These are phyloP conservation scores for Cyanoramphus novaezelandiae DNA, from an alignment of 2,113 vertebrate species.

Conservation along the genomic window DNA sequence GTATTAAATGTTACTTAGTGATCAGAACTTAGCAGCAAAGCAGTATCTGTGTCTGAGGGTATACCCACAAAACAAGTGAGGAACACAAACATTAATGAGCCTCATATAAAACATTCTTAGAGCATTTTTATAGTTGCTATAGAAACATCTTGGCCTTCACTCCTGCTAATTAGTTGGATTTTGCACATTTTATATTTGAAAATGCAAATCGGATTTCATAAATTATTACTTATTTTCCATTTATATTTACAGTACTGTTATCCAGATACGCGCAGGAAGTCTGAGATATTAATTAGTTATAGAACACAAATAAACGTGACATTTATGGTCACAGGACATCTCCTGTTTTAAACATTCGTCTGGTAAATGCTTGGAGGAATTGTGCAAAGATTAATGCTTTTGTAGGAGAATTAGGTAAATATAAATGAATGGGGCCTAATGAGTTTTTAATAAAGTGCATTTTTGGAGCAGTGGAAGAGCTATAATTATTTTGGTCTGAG, in stretches of 20 bases:
- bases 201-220: constrained; percentile 93
- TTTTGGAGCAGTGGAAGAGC: background rate
- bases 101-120: constrained; percentile 78
- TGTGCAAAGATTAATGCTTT: constrained; percentile 71
- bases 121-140: constrained; percentile 84
- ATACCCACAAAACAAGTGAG: constrained; percentile 70
- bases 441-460: constrained; percentile 64
- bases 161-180: constrained; percentile 86
- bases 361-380: constrained; percentile 74
- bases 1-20: constrained; percentile 1
- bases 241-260: constrained; percentile 84
- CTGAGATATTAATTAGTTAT: constrained; percentile 90
- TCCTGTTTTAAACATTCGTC: constrained; percentile 68
- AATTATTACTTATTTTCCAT: constrained; percentile 87
- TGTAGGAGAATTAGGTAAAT: constrained; percentile 70
- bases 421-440: constrained; percentile 58
- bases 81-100: constrained; percentile 77
- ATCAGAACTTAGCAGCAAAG: constrained; percentile 69
- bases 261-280: constrained; percentile 80
- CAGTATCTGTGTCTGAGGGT: constrained; percentile 67
- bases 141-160: constrained; percentile 88
- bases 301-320: constrained; percentile 82
- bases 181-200: constrained; percentile 90
- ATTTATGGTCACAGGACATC: constrained; percentile 84
- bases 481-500: background rate